A percentile compares a stretch with the other conserved stretches of the same genome.
Evolutionary conservation across 2,113 vertebrate species (phyloP).

Genomic region (Paratilapia polleni): DNA sequence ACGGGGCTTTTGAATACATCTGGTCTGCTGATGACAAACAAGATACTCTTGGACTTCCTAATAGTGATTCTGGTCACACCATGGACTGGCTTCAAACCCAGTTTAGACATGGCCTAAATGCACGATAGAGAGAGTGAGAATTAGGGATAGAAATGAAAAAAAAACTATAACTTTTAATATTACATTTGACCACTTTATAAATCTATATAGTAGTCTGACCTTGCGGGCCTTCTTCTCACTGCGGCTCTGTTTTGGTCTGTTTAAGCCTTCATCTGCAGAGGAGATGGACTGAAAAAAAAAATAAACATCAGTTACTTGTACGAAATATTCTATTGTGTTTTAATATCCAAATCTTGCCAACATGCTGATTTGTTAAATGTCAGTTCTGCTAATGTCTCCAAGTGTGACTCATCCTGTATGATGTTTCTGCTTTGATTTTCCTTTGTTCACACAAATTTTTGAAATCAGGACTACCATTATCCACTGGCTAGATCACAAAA

Average conservation of each 20-base stretch:
- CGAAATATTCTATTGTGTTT: not conserved
- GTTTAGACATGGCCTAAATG: conserved; percentile 95
- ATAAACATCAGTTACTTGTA: not conserved
- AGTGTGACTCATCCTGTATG: not conserved
- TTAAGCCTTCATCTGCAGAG: conserved; percentile 85
- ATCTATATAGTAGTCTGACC: conserved; percentile 73
- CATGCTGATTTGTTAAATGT: not conserved
- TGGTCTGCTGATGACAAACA: conserved; percentile 95
- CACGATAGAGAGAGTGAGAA: not conserved
- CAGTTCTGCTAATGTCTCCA: not conserved
- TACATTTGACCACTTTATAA: not conserved
- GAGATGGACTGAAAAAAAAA: conserved; percentile 77
- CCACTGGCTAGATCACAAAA: not conserved
- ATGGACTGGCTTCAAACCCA: conserved; percentile 92
- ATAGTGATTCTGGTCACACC: conserved; percentile 97
- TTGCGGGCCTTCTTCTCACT: conserved; percentile 98
- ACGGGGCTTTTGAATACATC: conserved; percentile 98
- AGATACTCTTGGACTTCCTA: conserved; percentile 97
- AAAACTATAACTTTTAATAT: not conserved
- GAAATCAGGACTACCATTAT: not conserved
- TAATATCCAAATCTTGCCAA: not conserved
- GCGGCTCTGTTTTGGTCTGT: conserved; percentile 94
- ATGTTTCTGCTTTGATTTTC: not conserved
- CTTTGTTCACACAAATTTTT: not conserved
- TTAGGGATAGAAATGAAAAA: not conserved